Base-by-base conservation (phyloP, 1,140 invertebrate genomes). In the Drosophila sulfurigaster region DNA sequence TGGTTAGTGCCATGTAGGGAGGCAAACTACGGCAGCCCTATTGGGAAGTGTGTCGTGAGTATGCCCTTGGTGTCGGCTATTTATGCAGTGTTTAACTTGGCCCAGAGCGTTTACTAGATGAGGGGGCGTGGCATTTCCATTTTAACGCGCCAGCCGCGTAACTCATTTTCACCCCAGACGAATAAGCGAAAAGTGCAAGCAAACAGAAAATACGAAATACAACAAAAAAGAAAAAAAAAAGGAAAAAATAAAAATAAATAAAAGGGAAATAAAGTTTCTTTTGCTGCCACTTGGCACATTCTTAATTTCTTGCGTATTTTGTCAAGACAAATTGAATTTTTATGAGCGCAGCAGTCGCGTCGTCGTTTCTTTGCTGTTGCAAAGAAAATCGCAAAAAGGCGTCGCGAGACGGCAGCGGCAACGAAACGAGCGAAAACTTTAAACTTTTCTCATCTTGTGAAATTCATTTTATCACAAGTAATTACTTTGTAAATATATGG, bases 221-320 rank as follows among this genome's bases (percentile, higher is more conserved):
- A 45, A 25, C 1, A 41, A 63, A 52, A 32, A 10, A 25, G 8
- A 16, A 15, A 46, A 11, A 11, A 57, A 30, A 75, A 60, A 3
- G 20, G 3, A 20, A 35, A 32, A 35, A 43, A 62, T 64, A 59
- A 72, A 78, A 74, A 73, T 57, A 78, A 78, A 63, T 63, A 85
- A 86, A 87, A 80, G 73, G 69, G 81, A 83, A 87, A 79, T 75
- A 88, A 88, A 83, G 80, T 87, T 87, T 88, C 85, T 83, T 88
- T 80, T 77, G 80, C 80, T 82, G 83, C 85, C 71, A 88, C 85
- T 89, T 88, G 85, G 85, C 85, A 88, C 85, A 88, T 88, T 89
- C 85, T 88, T 88, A 88, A 88, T 88, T 89, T 89, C 81, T 89
- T 90, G 85, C 85, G 85, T 88, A 88, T 88, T 88, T 88, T 88